Conservation (phyloP, 2,113 vertebrate species). For the Danio rerio region GRCz12tu NC_133180.1:17703001-17703500, state of each 20-base stretch:
- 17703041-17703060: neutral
- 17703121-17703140: neutral
- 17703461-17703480: slow-evolving; percentile 85
- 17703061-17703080: neutral
- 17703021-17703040: neutral
- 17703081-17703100: neutral
- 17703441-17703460: slow-evolving; percentile 84
- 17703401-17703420: slow-evolving; percentile 93
- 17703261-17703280: neutral
- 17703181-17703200: neutral
- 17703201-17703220: neutral
- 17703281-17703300: neutral
- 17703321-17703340: slow-evolving; percentile 43
- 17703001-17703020: neutral
- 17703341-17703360: slow-evolving; percentile 80
- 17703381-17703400: slow-evolving; percentile 93
- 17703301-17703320: neutral
- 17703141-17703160: neutral
- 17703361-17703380: slow-evolving; percentile 97
- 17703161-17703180: neutral
- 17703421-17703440: slow-evolving; percentile 83
- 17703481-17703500: slow-evolving; percentile 91
- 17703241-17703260: neutral
- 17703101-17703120: neutral
- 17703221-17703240: neutral